A percentile compares a stretch with the other conserved stretches of the same genome.
These are phyloP conservation scores for Phaethornis superciliosus DNA, from an alignment of 2,113 vertebrate genomes.

Conservation along the genomic window DNA sequence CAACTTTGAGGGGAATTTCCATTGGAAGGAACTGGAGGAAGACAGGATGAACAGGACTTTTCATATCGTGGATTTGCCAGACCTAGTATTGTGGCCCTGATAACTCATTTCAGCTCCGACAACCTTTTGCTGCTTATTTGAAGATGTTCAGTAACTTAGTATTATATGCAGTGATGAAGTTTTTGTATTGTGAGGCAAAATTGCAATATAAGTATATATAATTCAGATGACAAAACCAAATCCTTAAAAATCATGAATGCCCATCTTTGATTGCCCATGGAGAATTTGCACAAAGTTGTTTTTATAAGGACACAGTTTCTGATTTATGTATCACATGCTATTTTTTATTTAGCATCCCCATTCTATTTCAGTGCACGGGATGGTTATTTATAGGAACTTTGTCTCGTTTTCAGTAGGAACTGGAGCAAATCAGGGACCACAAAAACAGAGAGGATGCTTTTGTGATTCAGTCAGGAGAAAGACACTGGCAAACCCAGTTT, in stretches of 20 bases:
- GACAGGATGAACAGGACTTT: background rate
- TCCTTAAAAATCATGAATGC: background rate
- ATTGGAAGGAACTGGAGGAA: background rate
- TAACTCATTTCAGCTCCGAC: background rate
- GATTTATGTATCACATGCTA: background rate
- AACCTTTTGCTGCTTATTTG: background rate
- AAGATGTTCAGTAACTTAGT: background rate
- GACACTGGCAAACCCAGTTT: conserved; percentile 49
- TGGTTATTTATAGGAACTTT: conserved; percentile 41
- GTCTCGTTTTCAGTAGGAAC: conserved; percentile 39
- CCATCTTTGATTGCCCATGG: background rate
- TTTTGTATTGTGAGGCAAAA: background rate
- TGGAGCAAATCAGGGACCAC: conserved; percentile 32
- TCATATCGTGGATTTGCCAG: background rate
- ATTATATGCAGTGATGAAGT: background rate
- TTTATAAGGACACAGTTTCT: conserved; percentile 8
- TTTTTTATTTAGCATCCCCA: conserved; percentile 14
- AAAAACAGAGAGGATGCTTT: conserved; percentile 55
- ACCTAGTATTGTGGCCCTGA: background rate
- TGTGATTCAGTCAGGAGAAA: conserved; percentile 53
- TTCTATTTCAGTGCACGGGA: conserved; percentile 19
- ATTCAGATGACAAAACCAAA: background rate
- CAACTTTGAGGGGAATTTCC: background rate
- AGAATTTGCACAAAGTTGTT: background rate
- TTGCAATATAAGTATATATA: background rate